Evolutionary conservation across 2,797 vertebrate genomes (phyloP).

Genomic region (Chelon labrosus): DNA sequence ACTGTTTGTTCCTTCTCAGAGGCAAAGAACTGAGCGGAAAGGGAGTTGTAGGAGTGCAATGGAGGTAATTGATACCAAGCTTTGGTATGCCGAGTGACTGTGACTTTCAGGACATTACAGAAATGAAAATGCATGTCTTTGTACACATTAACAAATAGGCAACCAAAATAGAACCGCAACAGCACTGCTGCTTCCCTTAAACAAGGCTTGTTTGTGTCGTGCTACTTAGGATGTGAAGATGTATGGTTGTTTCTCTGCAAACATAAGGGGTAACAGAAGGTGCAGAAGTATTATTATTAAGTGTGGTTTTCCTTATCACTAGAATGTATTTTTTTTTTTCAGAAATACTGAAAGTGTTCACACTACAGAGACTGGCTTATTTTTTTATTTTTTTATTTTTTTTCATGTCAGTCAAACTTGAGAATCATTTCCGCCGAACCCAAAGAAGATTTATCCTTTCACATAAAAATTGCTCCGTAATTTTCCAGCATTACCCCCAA

Average conservation of each 20-base stretch:
- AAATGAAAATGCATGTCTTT: conserved; percentile 68
- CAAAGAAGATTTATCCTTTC: not conserved
- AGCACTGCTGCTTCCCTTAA: conserved; percentile 22
- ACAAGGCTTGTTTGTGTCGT: conserved; percentile 59
- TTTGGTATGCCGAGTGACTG: conserved; percentile 59
- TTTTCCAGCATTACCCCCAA: not conserved
- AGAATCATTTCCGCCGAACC: conserved; percentile 2
- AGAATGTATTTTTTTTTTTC: not conserved
- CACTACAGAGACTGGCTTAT: not conserved
- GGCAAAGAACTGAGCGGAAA: conserved; percentile 58
- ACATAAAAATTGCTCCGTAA: not conserved
- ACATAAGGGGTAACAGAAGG: conserved; percentile 24
- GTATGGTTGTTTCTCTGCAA: conserved; percentile 45
- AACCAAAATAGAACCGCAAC: conserved; percentile 65
- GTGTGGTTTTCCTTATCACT: conserved; percentile 25
- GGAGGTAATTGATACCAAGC: conserved; percentile 81
- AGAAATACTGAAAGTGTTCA: conserved; percentile 29
- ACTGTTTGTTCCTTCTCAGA: conserved; percentile 76
- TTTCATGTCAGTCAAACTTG: conserved; percentile 14
- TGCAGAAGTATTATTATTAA: conserved; percentile 27
- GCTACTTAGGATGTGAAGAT: conserved; percentile 27
- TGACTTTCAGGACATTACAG: conserved; percentile 76
- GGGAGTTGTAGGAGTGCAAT: conserved; percentile 50
- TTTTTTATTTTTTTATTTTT: not conserved
- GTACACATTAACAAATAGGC: conserved; percentile 60